Conservation (phyloP, 1,140 invertebrate genomes). For the Diachasma alloeum region DNA sequence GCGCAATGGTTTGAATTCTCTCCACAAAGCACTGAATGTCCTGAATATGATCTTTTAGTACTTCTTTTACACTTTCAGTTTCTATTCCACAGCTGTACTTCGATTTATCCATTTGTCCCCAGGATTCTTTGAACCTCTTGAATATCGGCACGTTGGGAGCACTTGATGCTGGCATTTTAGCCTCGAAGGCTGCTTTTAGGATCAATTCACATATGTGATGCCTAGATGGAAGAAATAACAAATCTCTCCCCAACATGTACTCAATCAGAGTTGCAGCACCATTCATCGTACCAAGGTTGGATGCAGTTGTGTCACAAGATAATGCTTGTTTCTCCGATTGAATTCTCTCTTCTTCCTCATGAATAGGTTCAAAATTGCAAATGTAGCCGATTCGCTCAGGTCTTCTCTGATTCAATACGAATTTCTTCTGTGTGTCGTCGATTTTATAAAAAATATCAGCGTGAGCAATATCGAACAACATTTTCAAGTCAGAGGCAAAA, state of each 20-base stretch:
- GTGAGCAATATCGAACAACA: constrained; percentile 28
- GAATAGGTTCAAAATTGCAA: constrained; percentile 5
- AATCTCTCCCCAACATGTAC: too few species aligned
- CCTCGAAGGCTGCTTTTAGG: constrained; percentile 17
- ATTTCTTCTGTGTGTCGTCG: constrained; percentile 4
- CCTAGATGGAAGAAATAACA: too few species aligned
- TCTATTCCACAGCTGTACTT: background rate
- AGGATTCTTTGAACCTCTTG: constrained; percentile 20
- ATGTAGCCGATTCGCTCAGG: constrained; percentile 18
- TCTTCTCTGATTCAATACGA: constrained; percentile 21
- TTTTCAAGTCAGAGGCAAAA: background rate
- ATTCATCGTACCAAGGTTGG: too few species aligned
- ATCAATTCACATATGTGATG: too few species aligned
- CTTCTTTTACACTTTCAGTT: background rate
- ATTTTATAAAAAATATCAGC: constrained; percentile 16
- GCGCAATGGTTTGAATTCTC: background rate
- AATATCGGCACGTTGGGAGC: background rate
- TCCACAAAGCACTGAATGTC: background rate
- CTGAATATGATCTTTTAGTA: background rate
- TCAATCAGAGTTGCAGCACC: too few species aligned
- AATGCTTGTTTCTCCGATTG: background rate
- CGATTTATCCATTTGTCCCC: constrained; percentile 11
- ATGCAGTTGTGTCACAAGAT: too few species aligned
- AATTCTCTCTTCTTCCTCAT: background rate
- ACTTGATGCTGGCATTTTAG: constrained; percentile 3